These are phyloP conservation scores for Gadus chalcogrammus DNA, from an alignment of 2,113 vertebrate genomes.

Conservation along the genomic window DNA sequence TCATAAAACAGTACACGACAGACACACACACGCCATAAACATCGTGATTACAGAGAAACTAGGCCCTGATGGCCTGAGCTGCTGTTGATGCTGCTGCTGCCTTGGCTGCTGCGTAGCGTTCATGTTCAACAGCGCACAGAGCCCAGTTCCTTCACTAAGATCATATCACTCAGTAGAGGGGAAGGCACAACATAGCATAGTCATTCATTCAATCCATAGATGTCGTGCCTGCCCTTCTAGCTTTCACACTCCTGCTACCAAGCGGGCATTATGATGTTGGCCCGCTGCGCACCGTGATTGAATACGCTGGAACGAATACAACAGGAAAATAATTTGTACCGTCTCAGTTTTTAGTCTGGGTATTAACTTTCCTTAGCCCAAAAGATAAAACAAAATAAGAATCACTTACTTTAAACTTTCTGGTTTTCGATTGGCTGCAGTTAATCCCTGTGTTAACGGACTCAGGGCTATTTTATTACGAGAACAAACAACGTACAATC, in stretches of 20 bases:
- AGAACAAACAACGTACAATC: too few relatives aligned
- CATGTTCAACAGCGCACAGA: constrained; percentile 9
- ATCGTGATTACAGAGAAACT: constrained; percentile 30
- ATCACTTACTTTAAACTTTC: neutral
- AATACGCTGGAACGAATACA: too few relatives aligned
- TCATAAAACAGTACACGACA: neutral
- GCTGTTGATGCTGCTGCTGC: constrained; percentile 2
- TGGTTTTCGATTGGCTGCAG: neutral
- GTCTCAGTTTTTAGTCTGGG: too few relatives aligned
- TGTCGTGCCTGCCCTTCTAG: constrained; percentile 43
- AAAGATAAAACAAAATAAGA: neutral
- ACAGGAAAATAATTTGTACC: too few relatives aligned
- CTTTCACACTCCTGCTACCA: constrained; percentile 5
- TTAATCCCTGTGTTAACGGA: constrained; percentile 10
- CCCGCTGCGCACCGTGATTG: too few relatives aligned
- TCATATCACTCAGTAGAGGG: constrained; percentile 60
- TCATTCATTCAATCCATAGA: constrained; percentile 63
- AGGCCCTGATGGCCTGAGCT: constrained; percentile 16
- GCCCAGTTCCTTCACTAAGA: constrained; percentile 35
- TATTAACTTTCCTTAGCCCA: too few relatives aligned
- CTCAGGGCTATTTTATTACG: too few relatives aligned
- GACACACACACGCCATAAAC: constrained; percentile 5
- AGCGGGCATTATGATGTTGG: too few relatives aligned
- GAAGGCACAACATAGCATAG: constrained; percentile 53
- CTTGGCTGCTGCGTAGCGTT: constrained; percentile 4